These are phyloP conservation scores for Sorex maritimensis DNA, from an alignment of 2,797 vertebrate species.

Conservation along the genomic window DNA sequence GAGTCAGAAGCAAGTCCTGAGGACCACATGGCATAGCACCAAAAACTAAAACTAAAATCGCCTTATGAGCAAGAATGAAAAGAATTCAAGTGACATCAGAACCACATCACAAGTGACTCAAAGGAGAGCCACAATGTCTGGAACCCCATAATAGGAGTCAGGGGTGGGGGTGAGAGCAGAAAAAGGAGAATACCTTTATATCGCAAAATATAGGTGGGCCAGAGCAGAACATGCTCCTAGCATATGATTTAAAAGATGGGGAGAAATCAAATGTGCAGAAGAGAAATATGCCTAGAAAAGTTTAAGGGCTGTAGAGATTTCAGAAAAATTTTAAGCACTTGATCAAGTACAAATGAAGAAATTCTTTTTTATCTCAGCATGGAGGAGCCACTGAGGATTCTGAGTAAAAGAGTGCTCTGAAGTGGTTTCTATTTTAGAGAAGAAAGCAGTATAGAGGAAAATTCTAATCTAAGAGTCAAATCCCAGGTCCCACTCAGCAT, in stretches of 20 bases:
- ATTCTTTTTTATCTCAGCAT: background rate
- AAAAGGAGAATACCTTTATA: background rate
- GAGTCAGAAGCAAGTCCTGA: too few species aligned
- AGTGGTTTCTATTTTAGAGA: background rate
- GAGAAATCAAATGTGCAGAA: background rate
- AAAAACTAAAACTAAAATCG: background rate
- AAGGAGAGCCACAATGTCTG: too few species aligned
- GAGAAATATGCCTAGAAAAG: background rate
- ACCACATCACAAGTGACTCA: background rate
- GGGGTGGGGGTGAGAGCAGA: background rate
- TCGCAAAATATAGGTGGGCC: background rate
- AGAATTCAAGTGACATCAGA: slow-evolving; percentile 18
- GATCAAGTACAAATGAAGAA: background rate
- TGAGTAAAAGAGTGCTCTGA: background rate
- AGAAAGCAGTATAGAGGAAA: slow-evolving; percentile 18
- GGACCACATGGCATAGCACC: too few species aligned
- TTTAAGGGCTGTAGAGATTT: background rate
- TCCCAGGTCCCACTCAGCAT: background rate
- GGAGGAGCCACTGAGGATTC: background rate
- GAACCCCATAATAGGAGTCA: background rate
- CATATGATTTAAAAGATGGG: background rate
- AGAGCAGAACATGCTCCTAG: background rate
- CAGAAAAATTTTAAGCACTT: background rate
- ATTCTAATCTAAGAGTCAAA: background rate
- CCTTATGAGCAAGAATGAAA: background rate